Conservation (phyloP, 1,140 invertebrate genomes). For the Chlorops oryzae region DNA sequence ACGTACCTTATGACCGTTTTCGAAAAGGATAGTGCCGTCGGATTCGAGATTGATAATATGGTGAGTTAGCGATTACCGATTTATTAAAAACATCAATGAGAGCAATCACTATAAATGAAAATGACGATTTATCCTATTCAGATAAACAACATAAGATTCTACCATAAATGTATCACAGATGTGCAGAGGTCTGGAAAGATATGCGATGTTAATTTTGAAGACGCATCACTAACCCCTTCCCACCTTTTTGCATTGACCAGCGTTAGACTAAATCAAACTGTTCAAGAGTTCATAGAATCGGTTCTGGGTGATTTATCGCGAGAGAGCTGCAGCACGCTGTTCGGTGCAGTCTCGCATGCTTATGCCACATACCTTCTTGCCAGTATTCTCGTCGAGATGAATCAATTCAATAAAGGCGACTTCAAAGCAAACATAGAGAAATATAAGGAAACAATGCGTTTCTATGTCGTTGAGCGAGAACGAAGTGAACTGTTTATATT, state of each 20-base stretch:
- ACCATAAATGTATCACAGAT: constrained; percentile 24
- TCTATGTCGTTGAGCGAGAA: constrained; percentile 34
- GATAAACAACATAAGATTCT: constrained; percentile 43
- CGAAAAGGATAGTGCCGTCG: constrained; percentile 32
- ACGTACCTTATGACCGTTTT: constrained; percentile 36
- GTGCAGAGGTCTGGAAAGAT: background rate
- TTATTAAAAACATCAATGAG: background rate
- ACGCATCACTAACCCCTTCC: constrained; percentile 29
- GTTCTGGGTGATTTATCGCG: constrained; percentile 32
- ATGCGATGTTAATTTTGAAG: background rate
- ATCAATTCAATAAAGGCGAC: constrained; percentile 35
- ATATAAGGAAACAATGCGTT: constrained; percentile 31
- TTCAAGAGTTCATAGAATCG: constrained; percentile 32
- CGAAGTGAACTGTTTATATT: constrained; percentile 31
- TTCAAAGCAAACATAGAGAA: constrained; percentile 22
- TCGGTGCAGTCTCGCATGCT: constrained; percentile 36
- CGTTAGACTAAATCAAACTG: constrained; percentile 24
- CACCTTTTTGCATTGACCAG: constrained; percentile 37
- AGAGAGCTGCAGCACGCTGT: constrained; percentile 24
- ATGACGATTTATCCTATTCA: background rate
- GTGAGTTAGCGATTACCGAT: constrained; percentile 10
- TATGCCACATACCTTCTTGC: constrained; percentile 40
- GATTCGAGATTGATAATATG: constrained; percentile 39
- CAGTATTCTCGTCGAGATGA: constrained; percentile 35
- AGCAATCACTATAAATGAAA: no score